Evolutionary conservation across 2,888 invertebrate genomes (phyloP).

Genomic region (Elaeidobius kamerunicus): DNA sequence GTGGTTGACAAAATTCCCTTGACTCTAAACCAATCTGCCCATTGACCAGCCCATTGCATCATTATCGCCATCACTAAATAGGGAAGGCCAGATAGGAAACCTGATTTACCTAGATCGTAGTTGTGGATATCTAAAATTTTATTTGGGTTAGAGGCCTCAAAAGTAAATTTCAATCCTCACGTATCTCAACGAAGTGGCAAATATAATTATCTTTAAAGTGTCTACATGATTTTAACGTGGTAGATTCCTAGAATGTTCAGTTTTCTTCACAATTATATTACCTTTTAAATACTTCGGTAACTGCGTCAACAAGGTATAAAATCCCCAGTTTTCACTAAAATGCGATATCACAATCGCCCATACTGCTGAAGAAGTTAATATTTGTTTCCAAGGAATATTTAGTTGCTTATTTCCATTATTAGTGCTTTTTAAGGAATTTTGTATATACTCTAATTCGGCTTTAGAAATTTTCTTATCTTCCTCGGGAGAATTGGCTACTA

Average conservation of each 20-base stretch:
- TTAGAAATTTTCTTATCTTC: constrained; percentile 69
- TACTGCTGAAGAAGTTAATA: constrained; percentile 72
- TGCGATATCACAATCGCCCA: constrained; percentile 83
- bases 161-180: not conserved
- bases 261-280: constrained; percentile 43
- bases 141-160: not conserved
- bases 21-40: constrained; percentile 75
- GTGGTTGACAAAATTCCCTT: constrained; percentile 67
- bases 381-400: constrained; percentile 72
- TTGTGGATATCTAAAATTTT: constrained; percentile 62
- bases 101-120: constrained; percentile 74
- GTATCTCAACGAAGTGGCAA: too few relatives aligned
- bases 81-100: constrained; percentile 81
- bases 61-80: constrained; percentile 85
- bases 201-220: too few relatives aligned
- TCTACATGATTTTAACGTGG: too few relatives aligned
- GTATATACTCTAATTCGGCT: constrained; percentile 71
- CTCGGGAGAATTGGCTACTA: constrained; percentile 72
- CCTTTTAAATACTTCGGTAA: constrained; percentile 81
- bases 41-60: constrained; percentile 74
- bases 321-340: constrained; percentile 89
- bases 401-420: constrained; percentile 51
- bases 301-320: constrained; percentile 80
- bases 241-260: not conserved
- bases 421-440: constrained; percentile 56